Evolutionary conservation across 2,888 invertebrate species (phyloP).

Genomic region (Steinernema carpocapsae): DNA sequence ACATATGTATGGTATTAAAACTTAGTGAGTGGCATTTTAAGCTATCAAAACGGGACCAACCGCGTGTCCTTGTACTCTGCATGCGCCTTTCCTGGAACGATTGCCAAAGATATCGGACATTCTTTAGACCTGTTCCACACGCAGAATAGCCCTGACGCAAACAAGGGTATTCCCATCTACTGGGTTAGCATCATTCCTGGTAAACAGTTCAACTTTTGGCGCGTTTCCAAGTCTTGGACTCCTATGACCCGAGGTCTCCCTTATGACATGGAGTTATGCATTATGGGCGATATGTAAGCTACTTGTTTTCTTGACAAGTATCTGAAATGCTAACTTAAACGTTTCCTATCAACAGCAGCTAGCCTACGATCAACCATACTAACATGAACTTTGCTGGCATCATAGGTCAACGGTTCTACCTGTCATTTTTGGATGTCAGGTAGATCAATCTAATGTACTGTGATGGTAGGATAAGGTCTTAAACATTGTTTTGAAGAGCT

Average conservation of each 20-base stretch:
- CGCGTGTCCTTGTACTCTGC: not conserved
- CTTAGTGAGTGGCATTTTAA: not conserved
- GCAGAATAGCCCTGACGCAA: not conserved
- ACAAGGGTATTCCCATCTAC: not conserved
- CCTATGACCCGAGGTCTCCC: constrained; percentile 43
- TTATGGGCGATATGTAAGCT: constrained; percentile 45
- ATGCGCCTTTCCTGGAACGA: not conserved
- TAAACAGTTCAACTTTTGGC: not conserved
- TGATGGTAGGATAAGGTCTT: not conserved
- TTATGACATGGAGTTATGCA: constrained; percentile 57
- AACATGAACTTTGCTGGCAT: constrained; percentile 53
- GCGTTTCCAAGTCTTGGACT: not conserved
- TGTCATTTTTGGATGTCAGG: constrained; percentile 58
- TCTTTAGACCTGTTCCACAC: constrained; percentile 1
- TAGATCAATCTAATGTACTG: constrained; percentile 59
- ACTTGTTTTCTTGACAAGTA: no score
- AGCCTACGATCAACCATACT: constrained; percentile 48
- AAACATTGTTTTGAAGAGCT: no score
- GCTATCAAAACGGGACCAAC: not conserved
- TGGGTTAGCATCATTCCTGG: not conserved
- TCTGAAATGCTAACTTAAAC: not conserved
- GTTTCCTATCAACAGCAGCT: constrained; percentile 40
- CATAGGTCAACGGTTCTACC: constrained; percentile 54
- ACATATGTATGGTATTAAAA: no score
- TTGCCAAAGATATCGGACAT: not conserved